Percentiles rank a stretch among this genome's conserved stretches.
These are phyloP conservation scores for Mobula hypostoma DNA, from an alignment of 2,113 vertebrate genomes.

Conservation along the genomic window DNA sequence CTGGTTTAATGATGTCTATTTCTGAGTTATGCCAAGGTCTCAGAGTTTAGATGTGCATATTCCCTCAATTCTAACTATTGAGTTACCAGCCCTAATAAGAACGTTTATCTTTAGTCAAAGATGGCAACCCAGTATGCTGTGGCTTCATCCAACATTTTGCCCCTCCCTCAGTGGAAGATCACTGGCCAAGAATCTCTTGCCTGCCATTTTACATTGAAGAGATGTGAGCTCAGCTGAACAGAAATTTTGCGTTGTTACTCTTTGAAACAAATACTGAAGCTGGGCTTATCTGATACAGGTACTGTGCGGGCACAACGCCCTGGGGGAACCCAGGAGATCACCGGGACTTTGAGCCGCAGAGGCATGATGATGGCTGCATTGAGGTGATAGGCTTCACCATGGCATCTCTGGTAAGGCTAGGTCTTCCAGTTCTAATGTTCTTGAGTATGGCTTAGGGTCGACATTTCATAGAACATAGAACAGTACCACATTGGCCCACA, in stretches of 20 bases:
- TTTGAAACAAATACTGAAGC: background rate
- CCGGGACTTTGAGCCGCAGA: conserved; percentile 70
- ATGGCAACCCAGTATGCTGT: background rate
- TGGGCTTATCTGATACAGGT: conserved; percentile 49
- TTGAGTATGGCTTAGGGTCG: background rate
- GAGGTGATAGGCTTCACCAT: conserved; percentile 75
- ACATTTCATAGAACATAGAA: no score
- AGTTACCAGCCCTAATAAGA: background rate
- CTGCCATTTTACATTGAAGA: background rate
- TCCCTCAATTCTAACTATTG: no score
- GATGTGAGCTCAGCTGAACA: background rate
- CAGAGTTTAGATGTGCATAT: no score
- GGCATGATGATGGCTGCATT: conserved; percentile 72
- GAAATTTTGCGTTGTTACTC: background rate
- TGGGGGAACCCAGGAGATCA: conserved; percentile 73
- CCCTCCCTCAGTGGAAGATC: background rate
- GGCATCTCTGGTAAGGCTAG: conserved; percentile 66
- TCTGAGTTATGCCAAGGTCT: no score
- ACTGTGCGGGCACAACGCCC: conserved; percentile 75
- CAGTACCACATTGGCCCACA: no score
- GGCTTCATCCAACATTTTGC: background rate
- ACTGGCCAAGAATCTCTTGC: background rate
- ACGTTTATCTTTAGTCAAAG: background rate
- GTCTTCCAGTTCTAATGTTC: background rate
- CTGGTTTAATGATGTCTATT: no score